Evolutionary conservation across 2,888 invertebrate genomes (phyloP), one percentile per base, ranked within the genome.

Genomic region (Pyrocoelia pectoralis): DNA sequence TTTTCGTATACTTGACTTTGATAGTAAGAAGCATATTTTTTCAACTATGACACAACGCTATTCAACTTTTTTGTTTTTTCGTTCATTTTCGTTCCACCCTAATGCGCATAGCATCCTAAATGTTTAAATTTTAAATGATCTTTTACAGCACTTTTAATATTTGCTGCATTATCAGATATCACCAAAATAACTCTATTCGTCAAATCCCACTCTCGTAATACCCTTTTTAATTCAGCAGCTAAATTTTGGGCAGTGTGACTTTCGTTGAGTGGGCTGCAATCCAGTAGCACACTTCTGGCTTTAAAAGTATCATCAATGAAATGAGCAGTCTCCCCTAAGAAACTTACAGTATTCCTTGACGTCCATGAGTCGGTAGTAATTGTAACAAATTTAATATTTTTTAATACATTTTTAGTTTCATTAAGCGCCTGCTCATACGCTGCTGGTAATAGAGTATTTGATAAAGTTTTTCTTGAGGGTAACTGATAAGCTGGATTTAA

Each of bases 351-450:
- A 57, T 69, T 73, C 17, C 63, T 58, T 43, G 75, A 76, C 13
- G 76, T 76, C 74, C 74, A 76, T 15, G 65, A 66, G 67, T 77
- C 76, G 15, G 73, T 76, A 46, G 73, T 74, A 55, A 73, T 5
- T 10, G 38, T 38, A 12, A 38, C 38, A 38, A 12, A 38, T 12
- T 10, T 38, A 38, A 38, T 12, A 38, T 10, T 38, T n/a, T 38
- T 38, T 12, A 38, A n/a, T 38, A 38, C 12, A 38, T 38, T 38
- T 12, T 38, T 38, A n/a, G 38, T 38, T 24, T 24, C 24, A 24
- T 24, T 24, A 24, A 24, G 24, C 8, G 24, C 24, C 3, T 12
- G 2, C 24, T 69, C 52, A 60, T 67, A 71, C 53, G 59, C 63
- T 66, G 70, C 66, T 57, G 72, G 72, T 58, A 76, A 69, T 40